Conservation (phyloP, 2,113 vertebrate species). For the Perca flavescens region DNA sequence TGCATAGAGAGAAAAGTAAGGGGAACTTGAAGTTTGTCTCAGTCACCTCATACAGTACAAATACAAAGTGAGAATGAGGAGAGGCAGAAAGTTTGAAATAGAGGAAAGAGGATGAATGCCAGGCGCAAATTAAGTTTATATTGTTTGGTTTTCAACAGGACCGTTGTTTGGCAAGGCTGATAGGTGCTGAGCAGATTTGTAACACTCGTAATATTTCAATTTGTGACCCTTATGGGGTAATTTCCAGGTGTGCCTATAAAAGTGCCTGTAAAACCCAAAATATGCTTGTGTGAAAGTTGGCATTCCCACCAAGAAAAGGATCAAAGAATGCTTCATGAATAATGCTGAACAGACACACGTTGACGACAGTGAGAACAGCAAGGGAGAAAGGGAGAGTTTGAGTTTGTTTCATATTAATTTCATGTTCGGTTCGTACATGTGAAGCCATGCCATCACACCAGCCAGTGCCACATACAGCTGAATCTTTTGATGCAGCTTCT, state of each 20-base stretch:
- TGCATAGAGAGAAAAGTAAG: neutral
- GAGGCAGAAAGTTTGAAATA: constrained; percentile 23
- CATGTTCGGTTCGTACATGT: neutral
- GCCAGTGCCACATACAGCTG: constrained; percentile 10
- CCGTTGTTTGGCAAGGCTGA: constrained; percentile 37
- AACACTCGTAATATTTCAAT: constrained; percentile 54
- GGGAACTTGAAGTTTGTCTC: constrained; percentile 24
- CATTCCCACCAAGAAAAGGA: constrained; percentile 23
- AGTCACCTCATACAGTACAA: constrained; percentile 16
- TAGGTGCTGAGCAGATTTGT: constrained; percentile 49
- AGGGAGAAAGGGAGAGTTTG: constrained; percentile 4
- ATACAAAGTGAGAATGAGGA: constrained; percentile 58
- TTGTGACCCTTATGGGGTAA: constrained; percentile 47
- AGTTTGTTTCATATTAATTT: constrained; percentile 36
- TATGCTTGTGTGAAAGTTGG: constrained; percentile 46
- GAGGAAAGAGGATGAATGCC: neutral
- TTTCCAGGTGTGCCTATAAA: constrained; percentile 66
- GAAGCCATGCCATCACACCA: constrained; percentile 34
- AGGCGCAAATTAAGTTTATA: constrained; percentile 13
- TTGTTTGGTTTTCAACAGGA: constrained; percentile 27
- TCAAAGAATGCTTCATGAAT: constrained; percentile 48
- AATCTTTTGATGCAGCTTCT: constrained; percentile 24
- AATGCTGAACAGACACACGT: constrained; percentile 47
- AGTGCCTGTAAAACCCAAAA: constrained; percentile 49
- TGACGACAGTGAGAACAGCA: constrained; percentile 16